Evolutionary conservation across 2,797 vertebrate species (phyloP).

Genomic region (Stomatorhinus walkeri): DNA sequence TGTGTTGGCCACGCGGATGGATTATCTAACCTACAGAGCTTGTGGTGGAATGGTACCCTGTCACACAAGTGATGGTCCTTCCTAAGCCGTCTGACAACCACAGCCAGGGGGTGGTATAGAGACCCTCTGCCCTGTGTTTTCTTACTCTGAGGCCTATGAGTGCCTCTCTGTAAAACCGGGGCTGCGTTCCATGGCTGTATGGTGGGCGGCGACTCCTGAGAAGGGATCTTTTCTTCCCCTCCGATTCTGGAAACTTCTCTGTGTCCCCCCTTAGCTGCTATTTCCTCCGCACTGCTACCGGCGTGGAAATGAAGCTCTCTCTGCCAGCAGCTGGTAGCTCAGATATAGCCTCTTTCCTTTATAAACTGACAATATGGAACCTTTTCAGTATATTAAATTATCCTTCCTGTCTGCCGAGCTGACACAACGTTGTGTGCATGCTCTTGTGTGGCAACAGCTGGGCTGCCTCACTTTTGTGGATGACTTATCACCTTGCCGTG

Average conservation of each 20-base stretch:
- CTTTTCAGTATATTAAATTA: background rate
- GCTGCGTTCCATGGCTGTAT: background rate
- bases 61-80: background rate
- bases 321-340: background rate
- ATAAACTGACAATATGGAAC: background rate
- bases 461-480: background rate
- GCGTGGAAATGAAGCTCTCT: background rate
- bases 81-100: background rate
- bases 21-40: background rate
- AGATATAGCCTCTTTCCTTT: background rate
- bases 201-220: background rate
- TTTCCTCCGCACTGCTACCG: background rate
- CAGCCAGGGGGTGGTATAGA: background rate
- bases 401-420: background rate
- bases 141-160: background rate
- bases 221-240: constrained; percentile 16
- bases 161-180: background rate
- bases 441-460: background rate
- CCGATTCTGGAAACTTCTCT: constrained; percentile 8
- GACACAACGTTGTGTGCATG: background rate
- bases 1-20: background rate
- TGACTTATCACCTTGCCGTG: background rate
- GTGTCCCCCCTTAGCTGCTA: background rate
- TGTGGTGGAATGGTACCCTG: background rate
- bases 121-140: background rate